These are phyloP conservation scores for Struthidea cinerea DNA, from an alignment of 2,113 vertebrate species.

Conservation along the genomic window DNA sequence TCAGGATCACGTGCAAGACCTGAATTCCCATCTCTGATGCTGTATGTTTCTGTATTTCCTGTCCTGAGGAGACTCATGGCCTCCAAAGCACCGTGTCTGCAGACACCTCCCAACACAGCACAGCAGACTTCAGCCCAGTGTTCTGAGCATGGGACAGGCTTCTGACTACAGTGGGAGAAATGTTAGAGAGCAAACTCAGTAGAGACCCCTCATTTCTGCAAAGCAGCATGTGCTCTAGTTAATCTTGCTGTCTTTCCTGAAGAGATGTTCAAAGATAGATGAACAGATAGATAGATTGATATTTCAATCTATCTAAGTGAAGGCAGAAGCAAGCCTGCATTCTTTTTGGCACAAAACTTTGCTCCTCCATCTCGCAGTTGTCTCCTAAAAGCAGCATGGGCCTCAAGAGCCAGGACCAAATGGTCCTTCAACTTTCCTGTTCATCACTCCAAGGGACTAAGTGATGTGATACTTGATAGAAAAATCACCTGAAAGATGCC, in stretches of 20 bases:
- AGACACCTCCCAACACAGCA: background rate
- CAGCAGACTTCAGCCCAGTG: background rate
- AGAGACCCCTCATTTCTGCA: background rate
- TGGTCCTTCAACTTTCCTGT: background rate
- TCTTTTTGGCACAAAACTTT: background rate
- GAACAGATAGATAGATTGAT: too few species aligned
- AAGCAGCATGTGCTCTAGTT: background rate
- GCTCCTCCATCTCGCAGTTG: background rate
- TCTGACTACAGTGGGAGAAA: background rate
- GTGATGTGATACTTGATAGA: background rate
- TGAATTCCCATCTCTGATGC: background rate
- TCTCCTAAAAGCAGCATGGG: background rate
- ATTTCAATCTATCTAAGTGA: background rate
- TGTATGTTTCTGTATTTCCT: background rate
- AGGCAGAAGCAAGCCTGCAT: background rate
- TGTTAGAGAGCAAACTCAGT: background rate
- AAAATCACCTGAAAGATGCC: background rate
- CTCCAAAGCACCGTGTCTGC: background rate
- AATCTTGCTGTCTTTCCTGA: background rate
- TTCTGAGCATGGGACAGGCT: background rate
- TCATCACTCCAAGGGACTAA: background rate
- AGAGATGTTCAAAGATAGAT: background rate
- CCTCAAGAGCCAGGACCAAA: background rate
- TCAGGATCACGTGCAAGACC: background rate
- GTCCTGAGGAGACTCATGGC: background rate